Evolutionary conservation across 2,113 vertebrate genomes (phyloP).

Genomic region (Myocastor coypus): DNA sequence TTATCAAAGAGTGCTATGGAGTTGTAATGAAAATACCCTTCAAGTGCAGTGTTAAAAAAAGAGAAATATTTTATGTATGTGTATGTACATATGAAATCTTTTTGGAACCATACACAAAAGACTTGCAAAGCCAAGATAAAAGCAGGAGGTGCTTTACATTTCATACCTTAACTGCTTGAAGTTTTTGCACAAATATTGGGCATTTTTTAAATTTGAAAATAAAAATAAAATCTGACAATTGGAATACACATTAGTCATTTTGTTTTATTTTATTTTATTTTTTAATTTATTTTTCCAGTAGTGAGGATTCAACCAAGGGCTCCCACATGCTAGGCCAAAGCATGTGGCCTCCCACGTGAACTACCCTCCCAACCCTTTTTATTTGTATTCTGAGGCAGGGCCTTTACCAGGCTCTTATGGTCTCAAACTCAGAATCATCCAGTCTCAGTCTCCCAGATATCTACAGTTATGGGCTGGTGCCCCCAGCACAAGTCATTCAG

Average conservation of each 20-base stretch:
- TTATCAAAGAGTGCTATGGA: neutral
- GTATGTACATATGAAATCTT: neutral
- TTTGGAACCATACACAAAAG: constrained; percentile 17
- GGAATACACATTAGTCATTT: neutral
- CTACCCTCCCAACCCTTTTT: neutral
- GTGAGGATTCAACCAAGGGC: neutral
- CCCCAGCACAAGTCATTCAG: neutral
- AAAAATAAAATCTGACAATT: neutral
- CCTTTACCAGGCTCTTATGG: neutral
- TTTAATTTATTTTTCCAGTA: no score
- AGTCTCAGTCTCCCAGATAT: neutral
- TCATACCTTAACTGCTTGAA: neutral
- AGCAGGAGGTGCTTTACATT: neutral
- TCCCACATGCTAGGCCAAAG: neutral
- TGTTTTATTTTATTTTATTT: neutral
- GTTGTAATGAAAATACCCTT: neutral
- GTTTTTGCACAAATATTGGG: neutral
- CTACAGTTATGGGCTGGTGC: neutral
- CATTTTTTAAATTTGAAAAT: neutral
- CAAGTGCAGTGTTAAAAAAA: neutral
- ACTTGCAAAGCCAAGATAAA: neutral
- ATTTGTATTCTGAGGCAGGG: neutral
- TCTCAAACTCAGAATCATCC: neutral
- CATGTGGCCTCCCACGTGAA: neutral
- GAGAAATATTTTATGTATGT: neutral